Percentiles rank a stretch among this genome's conserved stretches.
Evolutionary conservation across 2,797 vertebrate genomes (phyloP).

Genomic region (Clangula hyemalis): DNA sequence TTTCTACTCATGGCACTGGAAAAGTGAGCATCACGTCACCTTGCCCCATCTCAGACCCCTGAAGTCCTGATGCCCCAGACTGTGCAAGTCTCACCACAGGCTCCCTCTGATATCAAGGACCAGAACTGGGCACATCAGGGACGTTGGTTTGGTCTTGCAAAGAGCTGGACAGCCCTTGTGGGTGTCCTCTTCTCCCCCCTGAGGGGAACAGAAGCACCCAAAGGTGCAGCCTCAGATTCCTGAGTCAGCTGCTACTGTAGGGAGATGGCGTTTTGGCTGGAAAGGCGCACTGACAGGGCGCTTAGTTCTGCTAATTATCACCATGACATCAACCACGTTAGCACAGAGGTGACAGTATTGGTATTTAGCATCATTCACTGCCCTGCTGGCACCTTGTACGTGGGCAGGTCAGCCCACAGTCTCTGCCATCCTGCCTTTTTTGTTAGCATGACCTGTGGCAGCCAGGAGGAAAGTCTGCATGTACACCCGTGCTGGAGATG

Average conservation of each 20-base stretch:
- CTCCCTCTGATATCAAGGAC: neutral
- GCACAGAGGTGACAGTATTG: neutral
- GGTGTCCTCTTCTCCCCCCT: accelerated
- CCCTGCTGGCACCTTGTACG: neutral
- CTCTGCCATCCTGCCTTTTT: neutral
- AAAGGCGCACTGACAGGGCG: accelerated
- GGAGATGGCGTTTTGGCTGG: accelerated
- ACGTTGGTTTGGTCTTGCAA: neutral
- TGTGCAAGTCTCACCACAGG: accelerated
- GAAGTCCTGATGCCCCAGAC: neutral
- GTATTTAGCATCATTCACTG: accelerated
- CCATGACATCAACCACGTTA: accelerated
- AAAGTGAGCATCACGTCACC: neutral
- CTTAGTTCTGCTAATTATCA: neutral
- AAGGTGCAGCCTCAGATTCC: neutral
- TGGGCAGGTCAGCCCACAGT: neutral
- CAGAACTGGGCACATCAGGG: neutral
- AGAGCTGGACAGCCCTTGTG: neutral
- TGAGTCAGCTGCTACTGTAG: neutral
- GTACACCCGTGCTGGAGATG: neutral
- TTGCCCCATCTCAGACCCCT: neutral
- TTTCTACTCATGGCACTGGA: neutral
- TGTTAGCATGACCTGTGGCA: accelerated
- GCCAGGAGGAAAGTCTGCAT: neutral
- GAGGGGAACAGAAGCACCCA: neutral